Percentiles rank a stretch among this genome's conserved stretches.
Evolutionary conservation across 2,888 invertebrate genomes (phyloP).

Genomic region (Caenorhabditis afra): DNA sequence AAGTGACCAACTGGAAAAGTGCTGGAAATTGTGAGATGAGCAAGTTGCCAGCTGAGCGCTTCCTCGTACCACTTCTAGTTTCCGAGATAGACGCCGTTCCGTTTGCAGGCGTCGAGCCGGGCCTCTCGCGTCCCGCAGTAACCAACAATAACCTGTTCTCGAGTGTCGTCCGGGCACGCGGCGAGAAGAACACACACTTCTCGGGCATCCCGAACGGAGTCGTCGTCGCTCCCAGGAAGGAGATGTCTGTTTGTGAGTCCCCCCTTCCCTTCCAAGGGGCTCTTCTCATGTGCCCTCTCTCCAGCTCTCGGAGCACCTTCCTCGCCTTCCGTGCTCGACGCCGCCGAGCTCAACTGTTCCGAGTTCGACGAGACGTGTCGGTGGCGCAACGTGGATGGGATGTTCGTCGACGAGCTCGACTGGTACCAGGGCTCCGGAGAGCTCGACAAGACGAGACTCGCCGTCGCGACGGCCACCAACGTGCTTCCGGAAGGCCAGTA

Average conservation of each 20-base stretch:
- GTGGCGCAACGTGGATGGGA: constrained; percentile 79
- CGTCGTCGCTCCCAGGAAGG: constrained; percentile 23
- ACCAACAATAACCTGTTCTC: constrained; percentile 49
- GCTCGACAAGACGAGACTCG: constrained; percentile 71
- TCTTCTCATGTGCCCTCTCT: constrained; percentile 5
- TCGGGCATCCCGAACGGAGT: constrained; percentile 44
- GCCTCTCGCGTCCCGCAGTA: constrained; percentile 45
- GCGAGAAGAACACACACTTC: constrained; percentile 55
- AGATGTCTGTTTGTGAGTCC: constrained; percentile 47
- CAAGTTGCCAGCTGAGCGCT: too few relatives aligned
- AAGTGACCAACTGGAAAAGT: too few relatives aligned
- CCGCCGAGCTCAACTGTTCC: constrained; percentile 69
- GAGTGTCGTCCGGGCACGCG: constrained; percentile 51
- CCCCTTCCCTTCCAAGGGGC: background rate
- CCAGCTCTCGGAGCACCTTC: constrained; percentile 61
- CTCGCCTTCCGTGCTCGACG: constrained; percentile 59
- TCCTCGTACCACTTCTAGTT: too few relatives aligned
- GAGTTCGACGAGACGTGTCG: constrained; percentile 77
- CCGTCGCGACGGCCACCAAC: constrained; percentile 75
- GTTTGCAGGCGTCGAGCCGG: constrained; percentile 40
- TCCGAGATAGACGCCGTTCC: too few relatives aligned
- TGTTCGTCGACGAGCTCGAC: constrained; percentile 78
- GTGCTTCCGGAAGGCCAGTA: constrained; percentile 78
- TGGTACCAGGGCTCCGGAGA: constrained; percentile 78
- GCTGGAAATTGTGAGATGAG: too few relatives aligned